These are phyloP conservation scores for Melangyna quadrimaculata DNA, from an alignment of 2,888 invertebrate species.

Conservation along the genomic window DNA sequence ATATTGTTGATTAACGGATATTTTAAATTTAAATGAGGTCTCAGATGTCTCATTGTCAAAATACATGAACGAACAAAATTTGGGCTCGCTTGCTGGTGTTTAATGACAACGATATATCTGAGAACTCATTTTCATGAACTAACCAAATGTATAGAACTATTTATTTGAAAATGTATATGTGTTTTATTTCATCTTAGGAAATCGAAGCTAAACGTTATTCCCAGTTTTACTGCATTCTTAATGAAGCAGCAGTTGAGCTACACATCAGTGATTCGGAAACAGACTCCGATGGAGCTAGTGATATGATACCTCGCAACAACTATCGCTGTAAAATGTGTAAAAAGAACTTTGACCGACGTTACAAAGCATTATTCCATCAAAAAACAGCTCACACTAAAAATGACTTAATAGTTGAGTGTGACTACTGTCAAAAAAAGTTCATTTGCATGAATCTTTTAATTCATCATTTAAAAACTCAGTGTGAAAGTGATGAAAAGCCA, in stretches of 20 bases:
- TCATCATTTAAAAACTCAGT: slow-evolving; percentile 72
- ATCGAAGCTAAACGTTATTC: slow-evolving; percentile 70
- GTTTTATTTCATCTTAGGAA: slow-evolving; percentile 31
- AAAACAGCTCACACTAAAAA: slow-evolving; percentile 55
- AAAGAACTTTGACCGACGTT: slow-evolving; percentile 68
- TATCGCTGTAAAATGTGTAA: slow-evolving; percentile 71
- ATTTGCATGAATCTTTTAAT: slow-evolving; percentile 68
- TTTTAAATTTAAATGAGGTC: too few relatives aligned
- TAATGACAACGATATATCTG: too few relatives aligned
- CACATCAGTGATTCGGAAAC: slow-evolving; percentile 73
- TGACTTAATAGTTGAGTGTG: slow-evolving; percentile 56
- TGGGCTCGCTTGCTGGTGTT: too few relatives aligned
- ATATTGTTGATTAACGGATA: too few relatives aligned
- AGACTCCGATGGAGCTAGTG: slow-evolving; percentile 58
- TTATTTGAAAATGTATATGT: too few relatives aligned
- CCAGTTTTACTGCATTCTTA: slow-evolving; percentile 72
- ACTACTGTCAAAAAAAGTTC: slow-evolving; percentile 65
- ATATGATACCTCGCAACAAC: slow-evolving; percentile 64
- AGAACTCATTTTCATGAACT: too few relatives aligned
- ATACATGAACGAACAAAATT: too few relatives aligned
- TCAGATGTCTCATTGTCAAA: too few relatives aligned
- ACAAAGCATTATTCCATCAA: slow-evolving; percentile 72
- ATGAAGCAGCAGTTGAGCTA: slow-evolving; percentile 67
- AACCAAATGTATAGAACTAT: too few relatives aligned
- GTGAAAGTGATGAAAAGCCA: slow-evolving; percentile 72